Conservation (phyloP, 2,797 vertebrate species). For the Sebastes umbrosus region DNA sequence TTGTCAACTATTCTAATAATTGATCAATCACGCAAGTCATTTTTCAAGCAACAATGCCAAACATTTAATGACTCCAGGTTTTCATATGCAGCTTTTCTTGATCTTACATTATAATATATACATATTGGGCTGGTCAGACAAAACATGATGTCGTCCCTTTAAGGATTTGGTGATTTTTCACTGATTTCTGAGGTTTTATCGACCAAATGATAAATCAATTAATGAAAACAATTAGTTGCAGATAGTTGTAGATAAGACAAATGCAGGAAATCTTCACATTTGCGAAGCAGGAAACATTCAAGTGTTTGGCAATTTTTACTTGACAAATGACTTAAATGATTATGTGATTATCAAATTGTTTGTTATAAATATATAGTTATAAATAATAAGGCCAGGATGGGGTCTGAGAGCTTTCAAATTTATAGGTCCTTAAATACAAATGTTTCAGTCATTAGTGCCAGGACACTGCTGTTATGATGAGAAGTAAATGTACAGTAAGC, state of each 20-base stretch:
- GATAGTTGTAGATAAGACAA: background rate
- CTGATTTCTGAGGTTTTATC: too few relatives aligned
- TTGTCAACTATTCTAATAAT: accelerated
- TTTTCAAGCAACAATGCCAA: background rate
- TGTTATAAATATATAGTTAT: background rate
- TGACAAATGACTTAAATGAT: background rate
- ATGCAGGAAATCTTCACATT: background rate
- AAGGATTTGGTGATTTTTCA: too few relatives aligned
- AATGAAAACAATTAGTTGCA: background rate
- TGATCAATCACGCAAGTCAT: too few relatives aligned
- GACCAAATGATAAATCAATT: background rate
- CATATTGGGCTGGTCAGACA: background rate
- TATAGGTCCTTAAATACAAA: background rate
- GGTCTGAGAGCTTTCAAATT: background rate
- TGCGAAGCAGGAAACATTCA: background rate
- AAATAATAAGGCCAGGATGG: background rate
- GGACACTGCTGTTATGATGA: background rate
- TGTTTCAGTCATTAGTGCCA: background rate
- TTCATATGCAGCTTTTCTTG: background rate
- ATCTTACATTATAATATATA: background rate
- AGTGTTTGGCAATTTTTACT: background rate
- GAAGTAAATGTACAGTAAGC: background rate
- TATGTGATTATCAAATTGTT: background rate
- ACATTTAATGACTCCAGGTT: background rate
- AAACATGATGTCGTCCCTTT: background rate